phyloP scores from a whole-genome alignment of 1,140 invertebrate species.

The Sitobion miscanthi region DNA sequence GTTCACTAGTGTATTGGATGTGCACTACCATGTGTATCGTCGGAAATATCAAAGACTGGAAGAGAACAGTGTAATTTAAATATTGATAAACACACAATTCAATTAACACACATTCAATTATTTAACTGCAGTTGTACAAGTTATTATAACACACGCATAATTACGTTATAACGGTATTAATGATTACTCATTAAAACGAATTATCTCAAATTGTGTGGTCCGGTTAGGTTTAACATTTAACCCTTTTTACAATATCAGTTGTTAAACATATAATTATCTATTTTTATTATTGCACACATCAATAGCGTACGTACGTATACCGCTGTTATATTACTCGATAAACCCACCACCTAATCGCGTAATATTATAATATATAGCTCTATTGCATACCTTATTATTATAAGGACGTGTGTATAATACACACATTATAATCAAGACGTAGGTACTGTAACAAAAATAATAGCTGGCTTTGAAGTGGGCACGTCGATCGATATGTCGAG shows the following conservation, averaged over 20 bases:
- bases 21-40: too few relatives aligned
- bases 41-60: conserved; percentile 3
- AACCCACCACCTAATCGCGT: neutral
- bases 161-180: neutral
- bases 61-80: neutral
- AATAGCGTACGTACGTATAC: neutral
- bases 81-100: neutral
- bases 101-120: conserved; percentile 5
- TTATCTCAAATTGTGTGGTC: neutral
- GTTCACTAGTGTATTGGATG: neutral
- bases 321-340: neutral
- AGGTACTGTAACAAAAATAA: neutral
- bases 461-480: neutral
- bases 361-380: neutral
- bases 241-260: conserved; percentile 9
- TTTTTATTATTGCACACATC: neutral
- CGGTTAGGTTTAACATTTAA: neutral
- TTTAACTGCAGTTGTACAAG: neutral
- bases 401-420: neutral
- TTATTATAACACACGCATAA: neutral
- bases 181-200: neutral
- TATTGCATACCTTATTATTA: neutral
- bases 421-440: neutral
- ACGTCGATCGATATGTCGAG: neutral
- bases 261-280: conserved; percentile 1